These are phyloP conservation scores for Mactra quadrangularis DNA, from an alignment of 1,140 invertebrate genomes.

Conservation along the genomic window DNA sequence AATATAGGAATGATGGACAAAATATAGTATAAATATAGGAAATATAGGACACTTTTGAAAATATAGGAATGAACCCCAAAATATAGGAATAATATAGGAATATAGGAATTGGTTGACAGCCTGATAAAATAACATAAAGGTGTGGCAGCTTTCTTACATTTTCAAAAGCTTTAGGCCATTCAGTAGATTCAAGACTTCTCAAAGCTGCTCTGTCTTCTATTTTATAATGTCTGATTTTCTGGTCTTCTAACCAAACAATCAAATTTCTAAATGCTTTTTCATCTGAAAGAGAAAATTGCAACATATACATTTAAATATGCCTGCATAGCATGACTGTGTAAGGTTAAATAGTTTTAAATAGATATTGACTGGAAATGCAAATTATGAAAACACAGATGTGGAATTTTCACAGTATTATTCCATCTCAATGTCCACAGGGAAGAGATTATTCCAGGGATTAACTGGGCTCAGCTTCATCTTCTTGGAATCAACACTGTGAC, in stretches of 20 bases:
- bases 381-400: not conserved
- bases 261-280: slow-evolving; percentile 88
- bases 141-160: no score
- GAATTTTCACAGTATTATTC: not conserved
- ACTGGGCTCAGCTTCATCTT: no score
- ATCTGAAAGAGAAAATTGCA: slow-evolving; percentile 63
- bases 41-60: no score
- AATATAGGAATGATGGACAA: no score
- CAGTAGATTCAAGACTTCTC: slow-evolving; percentile 86
- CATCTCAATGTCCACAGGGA: not conserved
- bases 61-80: no score
- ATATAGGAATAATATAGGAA: no score
- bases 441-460: no score
- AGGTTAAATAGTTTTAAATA: not conserved
- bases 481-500: no score
- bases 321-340: not conserved
- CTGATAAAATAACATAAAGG: no score
- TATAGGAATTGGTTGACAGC: no score
- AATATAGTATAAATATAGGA: no score
- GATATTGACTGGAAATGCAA: not conserved
- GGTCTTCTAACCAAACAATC: slow-evolving; percentile 96
- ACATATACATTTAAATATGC: slow-evolving; percentile 1
- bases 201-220: slow-evolving; percentile 91
- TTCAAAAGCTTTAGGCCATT: slow-evolving; percentile 90
- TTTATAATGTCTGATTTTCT: slow-evolving; percentile 95